Conservation (phyloP, 2,113 vertebrate species). For the Noturus placidus region DNA sequence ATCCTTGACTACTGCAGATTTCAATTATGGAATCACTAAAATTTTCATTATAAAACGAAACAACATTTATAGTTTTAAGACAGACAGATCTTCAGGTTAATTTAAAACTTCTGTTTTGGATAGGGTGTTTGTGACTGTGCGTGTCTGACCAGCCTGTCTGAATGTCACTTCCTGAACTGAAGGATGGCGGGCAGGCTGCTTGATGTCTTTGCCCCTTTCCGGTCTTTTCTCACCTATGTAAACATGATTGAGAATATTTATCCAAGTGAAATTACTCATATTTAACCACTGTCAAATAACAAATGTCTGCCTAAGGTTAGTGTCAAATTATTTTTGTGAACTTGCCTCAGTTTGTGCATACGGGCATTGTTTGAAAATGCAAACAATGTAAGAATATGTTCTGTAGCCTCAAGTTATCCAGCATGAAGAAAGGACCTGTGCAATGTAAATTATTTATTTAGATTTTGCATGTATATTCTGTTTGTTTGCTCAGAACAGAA, state of each 20-base stretch:
- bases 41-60: background rate
- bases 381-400: too few relatives aligned
- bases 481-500: too few relatives aligned
- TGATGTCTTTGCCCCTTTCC: conserved; percentile 89
- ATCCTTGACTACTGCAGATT: background rate
- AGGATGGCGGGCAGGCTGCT: conserved; percentile 74
- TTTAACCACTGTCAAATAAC: background rate
- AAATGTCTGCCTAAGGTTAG: background rate
- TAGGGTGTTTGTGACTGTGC: background rate
- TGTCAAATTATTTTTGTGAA: background rate
- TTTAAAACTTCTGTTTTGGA: background rate
- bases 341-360: background rate
- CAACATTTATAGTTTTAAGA: background rate
- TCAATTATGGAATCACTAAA: background rate
- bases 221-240: conserved; percentile 83
- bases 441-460: too few relatives aligned
- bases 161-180: conserved; percentile 82
- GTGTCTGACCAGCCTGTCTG: background rate
- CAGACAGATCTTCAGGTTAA: background rate
- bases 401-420: too few relatives aligned
- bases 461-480: too few relatives aligned
- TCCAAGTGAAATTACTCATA: background rate
- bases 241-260: too few relatives aligned
- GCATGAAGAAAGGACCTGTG: too few relatives aligned
- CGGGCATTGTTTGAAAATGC: too few relatives aligned